Evolutionary conservation across 2,888 invertebrate species (phyloP).

Genomic region (Willowsia nigromaculata): DNA sequence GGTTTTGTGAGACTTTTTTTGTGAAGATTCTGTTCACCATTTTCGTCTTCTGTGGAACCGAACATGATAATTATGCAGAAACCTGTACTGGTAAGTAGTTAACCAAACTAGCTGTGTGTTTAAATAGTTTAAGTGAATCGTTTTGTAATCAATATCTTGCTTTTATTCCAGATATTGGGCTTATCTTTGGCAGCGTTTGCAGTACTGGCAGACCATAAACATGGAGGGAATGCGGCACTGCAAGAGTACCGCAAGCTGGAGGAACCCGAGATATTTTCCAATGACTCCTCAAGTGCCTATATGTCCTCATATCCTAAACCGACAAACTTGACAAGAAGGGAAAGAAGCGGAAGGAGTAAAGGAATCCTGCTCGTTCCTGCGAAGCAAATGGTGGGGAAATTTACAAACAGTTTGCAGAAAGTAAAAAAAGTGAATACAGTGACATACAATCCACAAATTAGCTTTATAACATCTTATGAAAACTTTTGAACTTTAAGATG

Average conservation of each 20-base stretch:
- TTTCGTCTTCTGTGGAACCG: neutral
- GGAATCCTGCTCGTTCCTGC: neutral
- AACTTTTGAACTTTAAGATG: too few species aligned
- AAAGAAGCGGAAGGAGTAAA: slow-evolving; percentile 31
- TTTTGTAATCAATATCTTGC: neutral
- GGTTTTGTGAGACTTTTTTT: too few species aligned
- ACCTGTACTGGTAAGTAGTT: neutral
- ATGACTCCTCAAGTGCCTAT: too few species aligned
- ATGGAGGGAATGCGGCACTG: neutral
- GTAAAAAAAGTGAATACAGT: too few species aligned
- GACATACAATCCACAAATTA: neutral
- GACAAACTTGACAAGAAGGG: slow-evolving; percentile 18
- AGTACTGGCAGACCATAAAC: neutral
- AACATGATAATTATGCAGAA: neutral
- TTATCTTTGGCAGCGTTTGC: slow-evolving; percentile 9
- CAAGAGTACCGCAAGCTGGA: too few species aligned
- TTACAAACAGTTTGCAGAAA: too few species aligned
- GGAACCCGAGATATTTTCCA: neutral
- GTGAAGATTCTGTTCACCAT: neutral
- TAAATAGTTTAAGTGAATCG: neutral
- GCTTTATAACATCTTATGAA: neutral
- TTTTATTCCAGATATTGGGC: neutral
- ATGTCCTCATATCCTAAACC: neutral
- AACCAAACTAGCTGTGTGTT: neutral
- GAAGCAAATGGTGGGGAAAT: slow-evolving; percentile 24